Evolutionary conservation across 2,797 vertebrate species (phyloP).

Genomic region (Sebastiscus albofasciatus): DNA sequence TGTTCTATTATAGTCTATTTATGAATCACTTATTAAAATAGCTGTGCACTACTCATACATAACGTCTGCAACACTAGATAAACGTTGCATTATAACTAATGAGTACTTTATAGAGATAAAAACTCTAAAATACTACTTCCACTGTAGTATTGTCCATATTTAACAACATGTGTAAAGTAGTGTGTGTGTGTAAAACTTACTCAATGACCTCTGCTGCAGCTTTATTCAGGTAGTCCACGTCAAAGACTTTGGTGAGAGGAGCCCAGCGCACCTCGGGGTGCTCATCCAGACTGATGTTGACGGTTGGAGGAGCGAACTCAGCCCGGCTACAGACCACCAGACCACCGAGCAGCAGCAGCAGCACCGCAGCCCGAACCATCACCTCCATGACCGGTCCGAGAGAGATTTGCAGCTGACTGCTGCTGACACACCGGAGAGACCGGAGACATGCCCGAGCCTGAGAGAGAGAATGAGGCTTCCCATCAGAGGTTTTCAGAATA

Average conservation of each 20-base stretch:
- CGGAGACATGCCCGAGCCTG: not conserved
- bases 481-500: constrained; percentile 31
- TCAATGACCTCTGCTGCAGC: constrained; percentile 77
- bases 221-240: constrained; percentile 66
- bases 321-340: constrained; percentile 9
- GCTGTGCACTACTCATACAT: not conserved
- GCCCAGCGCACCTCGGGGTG: constrained; percentile 71
- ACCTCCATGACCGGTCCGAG: not conserved
- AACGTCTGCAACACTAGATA: not conserved
- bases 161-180: not conserved
- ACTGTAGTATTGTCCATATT: not conserved
- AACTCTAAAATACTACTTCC: not conserved
- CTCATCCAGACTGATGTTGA: constrained; percentile 78
- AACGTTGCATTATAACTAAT: not conserved
- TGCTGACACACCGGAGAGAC: fast-evolving
- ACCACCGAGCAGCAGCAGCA: constrained; percentile 29
- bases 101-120: not conserved
- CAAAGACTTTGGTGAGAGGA: constrained; percentile 64
- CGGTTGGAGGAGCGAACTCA: constrained; percentile 59
- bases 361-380: not conserved
- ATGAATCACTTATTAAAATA: not conserved
- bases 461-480: not conserved
- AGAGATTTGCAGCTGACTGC: not conserved
- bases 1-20: not conserved
- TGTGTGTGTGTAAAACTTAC: constrained; percentile 59